These are phyloP conservation scores for Trichonephila clavipes DNA, from an alignment of 1,140 invertebrate genomes.

Conservation along the genomic window DNA sequence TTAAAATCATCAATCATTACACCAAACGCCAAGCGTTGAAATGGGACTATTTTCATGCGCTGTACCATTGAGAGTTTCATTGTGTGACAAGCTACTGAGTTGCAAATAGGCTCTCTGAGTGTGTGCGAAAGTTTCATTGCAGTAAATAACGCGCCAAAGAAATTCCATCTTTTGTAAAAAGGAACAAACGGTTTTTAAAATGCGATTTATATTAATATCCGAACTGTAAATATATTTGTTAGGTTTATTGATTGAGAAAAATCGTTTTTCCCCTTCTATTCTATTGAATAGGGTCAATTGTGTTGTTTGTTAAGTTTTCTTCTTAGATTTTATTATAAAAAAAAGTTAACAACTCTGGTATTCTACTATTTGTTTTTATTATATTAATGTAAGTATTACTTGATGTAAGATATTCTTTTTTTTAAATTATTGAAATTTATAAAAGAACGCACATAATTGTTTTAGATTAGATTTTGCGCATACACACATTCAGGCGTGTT, in stretches of 20 bases:
- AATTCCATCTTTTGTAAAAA: neutral
- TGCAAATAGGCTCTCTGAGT: neutral
- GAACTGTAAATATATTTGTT: constrained; percentile 7
- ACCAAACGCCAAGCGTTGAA: constrained; percentile 2
- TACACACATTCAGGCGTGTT: no score
- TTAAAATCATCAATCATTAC: constrained; percentile 12
- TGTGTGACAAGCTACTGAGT: neutral
- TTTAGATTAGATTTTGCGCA: no score
- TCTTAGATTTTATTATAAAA: neutral
- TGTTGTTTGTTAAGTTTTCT: constrained; percentile 11
- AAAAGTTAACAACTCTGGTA: neutral
- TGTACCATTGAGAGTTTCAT: neutral
- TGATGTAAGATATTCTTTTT: neutral
- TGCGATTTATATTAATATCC: neutral
- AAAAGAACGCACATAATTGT: no score
- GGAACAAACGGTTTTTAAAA: neutral
- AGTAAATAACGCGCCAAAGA: constrained; percentile 30
- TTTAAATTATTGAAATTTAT: neutral
- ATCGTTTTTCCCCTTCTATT: neutral
- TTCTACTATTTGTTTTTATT: neutral
- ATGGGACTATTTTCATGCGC: neutral
- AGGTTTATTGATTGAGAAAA: neutral
- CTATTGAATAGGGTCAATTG: neutral
- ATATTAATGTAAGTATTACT: neutral
- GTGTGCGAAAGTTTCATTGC: neutral